Evolutionary conservation across 1,140 invertebrate genomes (phyloP), one percentile per base, ranked within the genome.

Genomic region (Drosophila novamexicana): DNA sequence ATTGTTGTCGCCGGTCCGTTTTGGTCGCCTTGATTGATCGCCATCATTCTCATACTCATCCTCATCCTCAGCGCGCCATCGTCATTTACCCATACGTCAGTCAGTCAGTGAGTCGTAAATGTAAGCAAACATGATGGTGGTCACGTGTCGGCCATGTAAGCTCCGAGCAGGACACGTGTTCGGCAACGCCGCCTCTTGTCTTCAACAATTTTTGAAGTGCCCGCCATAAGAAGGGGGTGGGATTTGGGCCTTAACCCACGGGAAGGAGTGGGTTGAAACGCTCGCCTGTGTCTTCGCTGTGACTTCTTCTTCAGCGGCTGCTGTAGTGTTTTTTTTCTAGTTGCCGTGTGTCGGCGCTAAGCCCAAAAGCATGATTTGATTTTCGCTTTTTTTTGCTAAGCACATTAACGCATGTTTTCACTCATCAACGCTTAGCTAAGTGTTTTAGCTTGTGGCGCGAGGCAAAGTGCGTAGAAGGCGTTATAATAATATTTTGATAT

Each of bases 51-150:
- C 54, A 66, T 57, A 53, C 34, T 53, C 18, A 18, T 18, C 18
- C 18, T 18, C 52, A 12, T 73, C 47, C 9, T 61, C 58, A 18
- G 50, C 40, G 42, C 75, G 66, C 69, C 72, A 79, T 76, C 77
- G 67, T 80, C 81, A 77, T 80, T 84, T 78, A 75, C 75, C 62
- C 80, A 71, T 81, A 77, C 79, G 74, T 88, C 79, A 77, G 81
- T 86, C 81, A 86, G 70, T 40, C 70, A 89, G 81, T 73, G 74
- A 73, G 67, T 84, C 77, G 80, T 68, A 77, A 88, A 89, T 89
- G 84, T 89, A 89, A 89, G 84, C 84, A 89, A 89, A 89, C 84
- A 89, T 89, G 84, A 89, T 89, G 84, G 84, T 78, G 84, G 84
- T 89, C 84, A 89, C 84, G 84, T 89, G 84, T 57, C 84, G 49